Conservation (phyloP, 1,140 invertebrate species). For the Stegodyphus dumicola region DNA sequence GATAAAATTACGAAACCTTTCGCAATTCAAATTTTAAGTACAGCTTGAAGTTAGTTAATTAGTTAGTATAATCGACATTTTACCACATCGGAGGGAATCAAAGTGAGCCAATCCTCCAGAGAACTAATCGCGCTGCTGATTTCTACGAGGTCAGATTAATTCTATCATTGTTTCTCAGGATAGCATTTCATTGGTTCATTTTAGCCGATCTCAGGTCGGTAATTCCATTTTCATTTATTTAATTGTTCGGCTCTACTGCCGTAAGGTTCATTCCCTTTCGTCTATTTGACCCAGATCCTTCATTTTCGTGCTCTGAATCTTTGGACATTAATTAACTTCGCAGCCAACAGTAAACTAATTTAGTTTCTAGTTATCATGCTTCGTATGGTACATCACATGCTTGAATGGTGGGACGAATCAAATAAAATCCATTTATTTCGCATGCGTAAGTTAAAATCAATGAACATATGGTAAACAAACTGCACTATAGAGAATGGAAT, state of each 20-base stretch:
- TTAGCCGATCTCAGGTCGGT: slow-evolving; percentile 17
- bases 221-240: slow-evolving; percentile 32
- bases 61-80: slow-evolving; percentile 8
- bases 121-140: slow-evolving; percentile 1
- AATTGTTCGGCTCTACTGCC: slow-evolving; percentile 30
- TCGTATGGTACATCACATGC: too few relatives aligned
- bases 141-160: slow-evolving; percentile 19
- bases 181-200: slow-evolving; percentile 35
- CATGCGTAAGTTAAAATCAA: too few relatives aligned
- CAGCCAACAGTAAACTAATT: neutral
- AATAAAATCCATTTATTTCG: too few relatives aligned
- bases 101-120: neutral
- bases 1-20: too few relatives aligned
- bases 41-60: neutral
- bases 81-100: neutral
- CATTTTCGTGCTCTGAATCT: neutral
- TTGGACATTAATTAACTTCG: slow-evolving; percentile 19
- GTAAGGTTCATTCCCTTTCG: slow-evolving; percentile 33
- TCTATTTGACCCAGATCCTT: slow-evolving; percentile 42
- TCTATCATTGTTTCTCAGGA: slow-evolving; percentile 17
- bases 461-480: too few relatives aligned
- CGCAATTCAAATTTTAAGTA: too few relatives aligned
- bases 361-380: too few relatives aligned
- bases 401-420: too few relatives aligned
- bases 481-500: too few relatives aligned